Conservation (phyloP, 2,888 invertebrate species). For the Leucoma salicis region DNA sequence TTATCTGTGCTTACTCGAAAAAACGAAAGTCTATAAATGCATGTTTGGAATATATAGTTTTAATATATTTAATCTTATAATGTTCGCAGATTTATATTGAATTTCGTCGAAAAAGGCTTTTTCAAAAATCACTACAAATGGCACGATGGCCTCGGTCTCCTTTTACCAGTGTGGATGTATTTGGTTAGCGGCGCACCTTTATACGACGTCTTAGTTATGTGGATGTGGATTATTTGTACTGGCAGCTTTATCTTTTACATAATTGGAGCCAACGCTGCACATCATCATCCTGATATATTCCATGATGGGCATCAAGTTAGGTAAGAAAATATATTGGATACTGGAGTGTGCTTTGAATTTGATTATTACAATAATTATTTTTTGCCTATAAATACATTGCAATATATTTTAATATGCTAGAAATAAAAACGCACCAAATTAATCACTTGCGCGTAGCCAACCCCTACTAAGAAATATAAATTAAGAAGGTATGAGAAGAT, state of each 20-base stretch:
- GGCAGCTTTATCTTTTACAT: constrained; percentile 83
- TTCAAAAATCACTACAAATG: constrained; percentile 55
- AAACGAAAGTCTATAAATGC: too few relatives aligned
- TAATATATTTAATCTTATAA: too few relatives aligned
- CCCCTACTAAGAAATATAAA: too few relatives aligned
- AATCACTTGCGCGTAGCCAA: too few relatives aligned
- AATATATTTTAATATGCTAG: not conserved
- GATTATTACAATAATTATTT: not conserved
- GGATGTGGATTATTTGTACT: constrained; percentile 81
- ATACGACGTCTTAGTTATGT: constrained; percentile 64
- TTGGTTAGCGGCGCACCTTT: constrained; percentile 51
- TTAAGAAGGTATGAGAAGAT: too few relatives aligned
- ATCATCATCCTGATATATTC: constrained; percentile 86
- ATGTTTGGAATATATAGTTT: too few relatives aligned
- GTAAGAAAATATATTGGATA: too few relatives aligned
- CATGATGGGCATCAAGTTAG: constrained; percentile 89
- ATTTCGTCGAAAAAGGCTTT: constrained; percentile 49
- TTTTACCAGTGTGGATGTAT: constrained; percentile 71
- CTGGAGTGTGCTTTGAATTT: too few relatives aligned
- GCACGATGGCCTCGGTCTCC: constrained; percentile 58
- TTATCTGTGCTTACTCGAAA: too few relatives aligned
- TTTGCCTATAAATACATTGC: not conserved
- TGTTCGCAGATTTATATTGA: constrained; percentile 43
- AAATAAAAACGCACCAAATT: too few relatives aligned
- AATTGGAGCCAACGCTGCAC: constrained; percentile 88